These are phyloP conservation scores for Phylloscopus trochilus DNA, from an alignment of 2,113 vertebrate species.

Conservation along the genomic window DNA sequence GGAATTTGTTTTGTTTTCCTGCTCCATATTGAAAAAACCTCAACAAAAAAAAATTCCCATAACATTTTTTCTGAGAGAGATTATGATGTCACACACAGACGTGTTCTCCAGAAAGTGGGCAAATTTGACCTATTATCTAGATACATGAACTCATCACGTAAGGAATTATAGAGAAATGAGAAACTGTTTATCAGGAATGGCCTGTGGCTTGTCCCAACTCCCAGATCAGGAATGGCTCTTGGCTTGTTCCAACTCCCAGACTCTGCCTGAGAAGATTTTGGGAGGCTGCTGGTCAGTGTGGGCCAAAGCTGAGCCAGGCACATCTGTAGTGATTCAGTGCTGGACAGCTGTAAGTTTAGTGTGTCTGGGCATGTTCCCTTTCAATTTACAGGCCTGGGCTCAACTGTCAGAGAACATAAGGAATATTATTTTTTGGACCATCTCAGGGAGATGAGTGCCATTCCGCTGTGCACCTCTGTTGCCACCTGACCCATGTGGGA, in stretches of 20 bases:
- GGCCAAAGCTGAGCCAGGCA: neutral
- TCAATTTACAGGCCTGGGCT: neutral
- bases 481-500: fast-evolving
- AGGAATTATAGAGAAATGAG: neutral
- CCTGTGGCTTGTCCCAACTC: neutral
- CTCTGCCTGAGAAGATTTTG: neutral
- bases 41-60: neutral
- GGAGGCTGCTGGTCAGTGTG: neutral
- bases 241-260: neutral
- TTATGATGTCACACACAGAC: neutral
- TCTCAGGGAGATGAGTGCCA: neutral
- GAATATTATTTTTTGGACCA: neutral
- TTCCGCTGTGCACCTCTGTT: neutral
- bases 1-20: neutral
- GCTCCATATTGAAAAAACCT: neutral
- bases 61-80: neutral
- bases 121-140: neutral
- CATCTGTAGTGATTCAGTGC: neutral
- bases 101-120: neutral
- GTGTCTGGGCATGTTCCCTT: neutral
- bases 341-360: neutral
- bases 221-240: neutral
- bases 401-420: neutral
- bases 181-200: neutral
- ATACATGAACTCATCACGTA: neutral